Base-by-base conservation (phyloP, 2,888 invertebrate species). In the Lepidocyrtinus sp. region DNA sequence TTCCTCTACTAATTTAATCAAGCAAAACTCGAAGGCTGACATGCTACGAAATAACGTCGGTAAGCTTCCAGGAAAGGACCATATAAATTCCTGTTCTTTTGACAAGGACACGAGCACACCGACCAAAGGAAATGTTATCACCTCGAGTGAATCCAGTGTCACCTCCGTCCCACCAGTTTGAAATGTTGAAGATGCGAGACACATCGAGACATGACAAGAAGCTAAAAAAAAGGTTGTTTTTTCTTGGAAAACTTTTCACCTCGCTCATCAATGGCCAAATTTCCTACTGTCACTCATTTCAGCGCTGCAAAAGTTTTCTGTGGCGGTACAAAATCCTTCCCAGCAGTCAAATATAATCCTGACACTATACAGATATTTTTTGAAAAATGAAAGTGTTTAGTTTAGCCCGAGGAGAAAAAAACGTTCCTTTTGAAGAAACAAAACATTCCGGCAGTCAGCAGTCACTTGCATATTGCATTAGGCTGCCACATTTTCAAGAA, bases 21-120 rank as follows among this genome's bases (percentile, higher is more conserved):
- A 79, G 59, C 79, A 79, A 27, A 79, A 79, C 74, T 79, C 79
- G 45, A 79, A 79, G 79, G 67, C 79, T 79, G 79, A 79, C 74
- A 79, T 19, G 36, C 25, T 74, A 21, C 79, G 79, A 69, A 79
- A 79, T 59, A 79, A 79, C 68, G 72, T 72, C 62, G 12, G 36
- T 12, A 79, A 79, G 19, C 79, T 79, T 69, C 69, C 79, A 46
- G 78, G 78, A 63, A 79, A 79, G 69, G 79, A 79, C 79, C 79
- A 79, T 59, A 26, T 64, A 69, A 79, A 79, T 79, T 79, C 79
- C 63, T 73, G 69, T 24, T 79, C 79, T n/a, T 79, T 79, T 55
- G 79, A 79, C n/a, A 79, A 79, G 59, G 79, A 79, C 68, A 45
- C 65, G 46, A 73, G 26, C 26, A 78, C 78, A 26, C 72, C 78